Percentiles rank a stretch among this genome's conserved stretches.
phyloP scores from a whole-genome alignment of 2,113 vertebrate species.

The Anseranas semipalmata region DNA sequence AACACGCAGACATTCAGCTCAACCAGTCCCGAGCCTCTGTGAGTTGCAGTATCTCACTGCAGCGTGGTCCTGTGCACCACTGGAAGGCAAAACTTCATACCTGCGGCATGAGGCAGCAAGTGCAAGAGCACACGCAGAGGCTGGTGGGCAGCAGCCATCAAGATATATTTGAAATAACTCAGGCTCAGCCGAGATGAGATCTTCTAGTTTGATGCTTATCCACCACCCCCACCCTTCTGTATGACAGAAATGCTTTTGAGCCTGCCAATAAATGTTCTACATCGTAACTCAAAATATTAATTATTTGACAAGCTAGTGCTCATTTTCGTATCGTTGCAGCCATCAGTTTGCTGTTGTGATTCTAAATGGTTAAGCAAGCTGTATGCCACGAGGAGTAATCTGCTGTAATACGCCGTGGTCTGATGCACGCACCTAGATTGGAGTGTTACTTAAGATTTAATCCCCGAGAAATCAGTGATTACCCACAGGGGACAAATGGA shows the following conservation, averaged over 20 bases:
- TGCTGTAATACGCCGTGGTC: constrained; percentile 38
- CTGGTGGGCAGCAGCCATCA: background rate
- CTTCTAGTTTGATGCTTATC: background rate
- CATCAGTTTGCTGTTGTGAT: background rate
- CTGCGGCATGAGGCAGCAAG: background rate
- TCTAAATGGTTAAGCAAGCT: constrained; percentile 59
- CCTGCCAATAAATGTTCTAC: background rate
- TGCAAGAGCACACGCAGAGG: background rate
- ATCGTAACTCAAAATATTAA: background rate
- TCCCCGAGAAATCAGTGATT: constrained; percentile 65
- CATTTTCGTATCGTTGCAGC: background rate
- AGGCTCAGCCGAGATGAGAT: background rate
- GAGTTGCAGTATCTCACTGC: background rate
- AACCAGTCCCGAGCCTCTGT: background rate
- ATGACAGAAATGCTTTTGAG: background rate
- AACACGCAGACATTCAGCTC: background rate
- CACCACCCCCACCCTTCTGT: background rate
- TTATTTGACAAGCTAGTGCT: background rate
- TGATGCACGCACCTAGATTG: constrained; percentile 62
- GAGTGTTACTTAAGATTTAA: constrained; percentile 70
- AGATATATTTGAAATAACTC: background rate
- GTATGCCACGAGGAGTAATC: constrained; percentile 38
- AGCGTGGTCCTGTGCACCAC: background rate
- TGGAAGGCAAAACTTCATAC: background rate
- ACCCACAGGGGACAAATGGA: constrained; percentile 50